These are phyloP conservation scores for Watsonalla cultraria DNA, from an alignment of 2,888 invertebrate species.

Conservation along the genomic window DNA sequence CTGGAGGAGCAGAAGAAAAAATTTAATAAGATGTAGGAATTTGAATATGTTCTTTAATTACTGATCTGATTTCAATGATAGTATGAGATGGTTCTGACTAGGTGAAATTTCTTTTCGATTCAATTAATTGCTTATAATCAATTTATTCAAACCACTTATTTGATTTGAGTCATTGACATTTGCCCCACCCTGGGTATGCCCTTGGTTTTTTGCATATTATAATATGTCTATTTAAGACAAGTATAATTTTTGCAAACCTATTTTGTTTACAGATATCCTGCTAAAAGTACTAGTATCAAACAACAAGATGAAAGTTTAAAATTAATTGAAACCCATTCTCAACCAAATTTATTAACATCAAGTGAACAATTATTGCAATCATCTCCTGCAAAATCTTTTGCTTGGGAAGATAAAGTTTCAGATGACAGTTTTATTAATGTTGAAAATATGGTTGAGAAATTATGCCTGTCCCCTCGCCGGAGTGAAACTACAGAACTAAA, in stretches of 20 bases:
- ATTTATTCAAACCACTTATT: too few relatives aligned
- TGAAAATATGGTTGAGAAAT: conserved; percentile 42
- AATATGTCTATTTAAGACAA: neutral
- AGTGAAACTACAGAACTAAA: conserved; percentile 32
- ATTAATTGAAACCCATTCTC: conserved; percentile 54
- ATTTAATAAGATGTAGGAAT: too few relatives aligned
- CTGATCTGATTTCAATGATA: too few relatives aligned
- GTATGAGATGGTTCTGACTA: too few relatives aligned
- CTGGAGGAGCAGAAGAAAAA: too few relatives aligned
- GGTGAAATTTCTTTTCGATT: too few relatives aligned
- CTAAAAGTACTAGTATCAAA: conserved; percentile 5
- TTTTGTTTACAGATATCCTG: conserved; percentile 7
- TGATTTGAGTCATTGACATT: too few relatives aligned
- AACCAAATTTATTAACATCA: conserved; percentile 40
- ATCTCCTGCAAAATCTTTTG: conserved; percentile 11
- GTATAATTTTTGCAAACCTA: neutral
- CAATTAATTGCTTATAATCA: too few relatives aligned
- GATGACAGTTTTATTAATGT: conserved; percentile 53
- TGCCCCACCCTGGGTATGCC: too few relatives aligned
- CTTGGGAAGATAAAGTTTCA: conserved; percentile 22
- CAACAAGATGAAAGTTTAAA: conserved; percentile 34
- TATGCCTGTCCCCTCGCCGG: conserved; percentile 25
- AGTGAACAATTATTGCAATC: conserved; percentile 3
- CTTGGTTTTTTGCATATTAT: too few relatives aligned
- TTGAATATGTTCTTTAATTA: too few relatives aligned